phyloP scores from a whole-genome alignment of 2,888 invertebrate genomes.

The Liposcelis brunnea region DNA sequence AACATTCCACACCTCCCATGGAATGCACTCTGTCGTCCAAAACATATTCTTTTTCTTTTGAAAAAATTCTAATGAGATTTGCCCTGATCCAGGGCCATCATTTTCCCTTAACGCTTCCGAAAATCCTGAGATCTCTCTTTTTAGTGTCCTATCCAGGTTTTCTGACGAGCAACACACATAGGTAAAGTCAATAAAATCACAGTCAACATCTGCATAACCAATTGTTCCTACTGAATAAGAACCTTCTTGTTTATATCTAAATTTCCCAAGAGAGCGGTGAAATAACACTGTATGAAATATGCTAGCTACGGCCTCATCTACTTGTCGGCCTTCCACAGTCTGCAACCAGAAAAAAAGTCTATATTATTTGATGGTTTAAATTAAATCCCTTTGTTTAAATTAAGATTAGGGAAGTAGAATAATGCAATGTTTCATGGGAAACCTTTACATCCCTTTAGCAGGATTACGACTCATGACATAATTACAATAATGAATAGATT shows the following conservation, averaged over 20 bases:
- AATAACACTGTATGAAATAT: conserved; percentile 85
- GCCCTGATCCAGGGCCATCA: conserved; percentile 49
- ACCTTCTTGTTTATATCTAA: conserved; percentile 83
- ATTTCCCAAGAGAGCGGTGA: conserved; percentile 81
- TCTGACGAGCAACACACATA: conserved; percentile 88
- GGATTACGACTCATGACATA: background rate
- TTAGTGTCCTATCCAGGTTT: conserved; percentile 51
- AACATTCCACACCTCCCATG: conserved; percentile 98
- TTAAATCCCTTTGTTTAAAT: background rate
- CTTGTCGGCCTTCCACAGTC: conserved; percentile 77
- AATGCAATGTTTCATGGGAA: too few relatives aligned
- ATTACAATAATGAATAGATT: background rate
- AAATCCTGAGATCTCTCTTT: conserved; percentile 58
- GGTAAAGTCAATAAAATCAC: conserved; percentile 94
- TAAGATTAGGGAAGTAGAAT: background rate
- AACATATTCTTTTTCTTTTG: conserved; percentile 58
- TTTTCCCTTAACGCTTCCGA: conserved; percentile 58
- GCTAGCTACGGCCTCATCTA: conserved; percentile 80
- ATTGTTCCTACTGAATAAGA: conserved; percentile 92
- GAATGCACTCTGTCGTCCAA: conserved; percentile 55
- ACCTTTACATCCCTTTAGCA: background rate
- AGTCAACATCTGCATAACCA: conserved; percentile 91
- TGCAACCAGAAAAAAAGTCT: conserved; percentile 12
- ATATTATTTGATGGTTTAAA: background rate
- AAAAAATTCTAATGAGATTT: conserved; percentile 89